Percentiles rank a stretch among this genome's conserved stretches.
These are phyloP conservation scores for Mesocricetus auratus DNA, from an alignment of 2,113 vertebrate genomes.

Conservation along the genomic window DNA sequence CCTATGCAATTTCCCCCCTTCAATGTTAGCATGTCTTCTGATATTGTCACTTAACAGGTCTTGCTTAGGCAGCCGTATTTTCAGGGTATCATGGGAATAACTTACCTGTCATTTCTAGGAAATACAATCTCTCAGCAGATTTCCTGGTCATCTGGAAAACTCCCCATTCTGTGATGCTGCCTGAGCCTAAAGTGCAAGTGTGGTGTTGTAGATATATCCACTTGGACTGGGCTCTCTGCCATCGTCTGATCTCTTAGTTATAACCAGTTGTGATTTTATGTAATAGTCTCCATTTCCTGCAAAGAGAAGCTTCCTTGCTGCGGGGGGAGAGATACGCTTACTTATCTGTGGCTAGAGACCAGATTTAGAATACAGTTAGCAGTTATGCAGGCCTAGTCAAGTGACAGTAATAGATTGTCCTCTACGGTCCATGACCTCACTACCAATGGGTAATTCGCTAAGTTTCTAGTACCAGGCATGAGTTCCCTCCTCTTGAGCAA, in stretches of 20 bases:
- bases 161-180: not conserved
- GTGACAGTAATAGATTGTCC: no score
- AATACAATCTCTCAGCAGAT: no score
- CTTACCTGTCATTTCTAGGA: not conserved
- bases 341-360: not conserved
- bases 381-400: not conserved
- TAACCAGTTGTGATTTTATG: not conserved
- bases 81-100: not conserved
- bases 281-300: not conserved
- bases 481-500: not conserved
- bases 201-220: no score
- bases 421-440: not conserved
- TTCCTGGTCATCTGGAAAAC: not conserved
- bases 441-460: not conserved
- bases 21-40: not conserved
- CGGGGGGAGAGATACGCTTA: not conserved
- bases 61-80: not conserved
- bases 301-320: not conserved
- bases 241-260: not conserved
- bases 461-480: not conserved
- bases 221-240: not conserved
- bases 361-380: not conserved
- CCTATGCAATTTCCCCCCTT: no score
- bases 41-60: not conserved
- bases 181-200: not conserved